Percentiles rank a stretch among this genome's conserved stretches.
Evolutionary conservation across 2,888 invertebrate species (phyloP).

Genomic region (Meandrusa payeni): DNA sequence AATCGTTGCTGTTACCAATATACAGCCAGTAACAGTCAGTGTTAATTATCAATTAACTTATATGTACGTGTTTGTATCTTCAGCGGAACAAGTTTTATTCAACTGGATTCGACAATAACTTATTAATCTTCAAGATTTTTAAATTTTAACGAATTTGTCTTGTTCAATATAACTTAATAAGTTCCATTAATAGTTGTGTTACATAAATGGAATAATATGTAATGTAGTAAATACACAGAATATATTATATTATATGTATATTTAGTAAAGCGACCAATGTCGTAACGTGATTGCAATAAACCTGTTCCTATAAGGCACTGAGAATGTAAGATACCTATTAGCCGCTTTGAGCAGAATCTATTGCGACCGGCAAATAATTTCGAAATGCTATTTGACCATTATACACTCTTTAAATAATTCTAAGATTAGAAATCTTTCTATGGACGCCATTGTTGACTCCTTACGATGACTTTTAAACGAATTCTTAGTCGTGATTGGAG

Average conservation of each 20-base stretch:
- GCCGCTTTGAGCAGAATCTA: slow-evolving; percentile 2
- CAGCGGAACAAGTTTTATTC: too few species aligned
- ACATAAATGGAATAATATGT: neutral
- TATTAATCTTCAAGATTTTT: too few species aligned
- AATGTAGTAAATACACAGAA: too few species aligned
- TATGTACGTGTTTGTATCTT: too few species aligned
- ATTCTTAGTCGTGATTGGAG: slow-evolving; percentile 43
- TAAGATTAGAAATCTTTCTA: neutral
- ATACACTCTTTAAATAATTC: slow-evolving; percentile 5
- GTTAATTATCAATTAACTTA: neutral
- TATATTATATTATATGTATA: slow-evolving; percentile 13
- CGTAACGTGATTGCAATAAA: slow-evolving; percentile 19
- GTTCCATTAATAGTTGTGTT: too few species aligned
- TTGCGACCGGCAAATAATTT: slow-evolving; percentile 1
- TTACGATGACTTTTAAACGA: slow-evolving; percentile 25
- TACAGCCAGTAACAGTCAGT: slow-evolving; percentile 27
- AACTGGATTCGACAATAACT: too few species aligned
- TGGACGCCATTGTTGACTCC: neutral
- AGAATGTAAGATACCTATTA: slow-evolving; percentile 19
- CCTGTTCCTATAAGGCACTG: slow-evolving; percentile 9
- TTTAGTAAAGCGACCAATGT: slow-evolving; percentile 16
- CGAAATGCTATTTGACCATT: slow-evolving; percentile 3
- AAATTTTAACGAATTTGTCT: too few species aligned
- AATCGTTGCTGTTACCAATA: slow-evolving; percentile 60
- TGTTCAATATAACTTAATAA: too few species aligned